Evolutionary conservation across 2,888 invertebrate species (phyloP).

Genomic region (Argyresthia goedartella): DNA sequence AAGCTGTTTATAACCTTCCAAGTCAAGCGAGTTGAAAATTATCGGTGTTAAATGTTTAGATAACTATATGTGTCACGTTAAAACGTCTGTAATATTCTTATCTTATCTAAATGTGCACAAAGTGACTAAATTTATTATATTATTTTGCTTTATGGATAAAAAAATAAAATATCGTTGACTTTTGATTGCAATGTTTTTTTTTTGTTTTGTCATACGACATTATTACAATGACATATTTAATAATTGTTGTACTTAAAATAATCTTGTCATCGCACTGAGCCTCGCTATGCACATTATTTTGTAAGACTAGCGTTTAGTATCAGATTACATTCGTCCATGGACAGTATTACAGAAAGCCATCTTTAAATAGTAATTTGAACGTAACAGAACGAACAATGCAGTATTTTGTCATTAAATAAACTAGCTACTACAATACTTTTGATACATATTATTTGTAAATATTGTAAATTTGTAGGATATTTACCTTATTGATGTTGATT

Average conservation of each 20-base stretch:
- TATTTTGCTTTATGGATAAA: too few relatives aligned
- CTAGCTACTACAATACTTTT: constrained; percentile 46
- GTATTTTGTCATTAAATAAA: constrained; percentile 48
- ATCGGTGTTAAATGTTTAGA: too few relatives aligned
- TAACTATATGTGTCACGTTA: too few relatives aligned
- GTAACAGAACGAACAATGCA: constrained; percentile 41
- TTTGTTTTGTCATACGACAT: too few relatives aligned
- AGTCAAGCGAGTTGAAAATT: too few relatives aligned
- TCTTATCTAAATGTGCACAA: too few relatives aligned
- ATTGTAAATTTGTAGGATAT: constrained; percentile 59
- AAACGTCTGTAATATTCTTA: too few relatives aligned
- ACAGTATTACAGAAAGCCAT: constrained; percentile 31
- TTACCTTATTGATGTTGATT: constrained; percentile 38
- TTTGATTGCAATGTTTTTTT: too few relatives aligned
- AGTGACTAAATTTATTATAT: too few relatives aligned
- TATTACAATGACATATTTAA: not conserved
- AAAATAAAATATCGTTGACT: too few relatives aligned
- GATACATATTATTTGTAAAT: constrained; percentile 48
- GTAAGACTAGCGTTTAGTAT: constrained; percentile 26
- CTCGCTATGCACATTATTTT: constrained; percentile 42
- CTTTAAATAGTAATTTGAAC: constrained; percentile 21
- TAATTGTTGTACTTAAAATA: constrained; percentile 32
- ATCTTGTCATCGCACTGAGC: constrained; percentile 41
- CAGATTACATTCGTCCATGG: constrained; percentile 35
- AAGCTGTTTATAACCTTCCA: too few relatives aligned